Conservation (phyloP, 2,797 vertebrate species). For the Galaxias olidus region DNA sequence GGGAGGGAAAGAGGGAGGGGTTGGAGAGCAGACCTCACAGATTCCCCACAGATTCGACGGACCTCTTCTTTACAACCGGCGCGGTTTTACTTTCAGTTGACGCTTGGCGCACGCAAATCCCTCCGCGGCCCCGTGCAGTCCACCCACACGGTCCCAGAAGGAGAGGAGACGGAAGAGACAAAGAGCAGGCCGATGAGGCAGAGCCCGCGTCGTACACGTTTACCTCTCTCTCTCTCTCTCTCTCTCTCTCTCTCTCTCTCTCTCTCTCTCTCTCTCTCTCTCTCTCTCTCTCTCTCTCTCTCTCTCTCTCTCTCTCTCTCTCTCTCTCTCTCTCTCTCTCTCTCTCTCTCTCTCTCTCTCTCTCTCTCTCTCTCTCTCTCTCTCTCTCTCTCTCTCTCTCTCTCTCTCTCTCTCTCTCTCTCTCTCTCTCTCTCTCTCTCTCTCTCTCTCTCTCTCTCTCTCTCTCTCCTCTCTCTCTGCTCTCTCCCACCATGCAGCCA, state of each 20-base stretch:
- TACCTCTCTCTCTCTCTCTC: neutral
- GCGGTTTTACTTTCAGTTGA: neutral
- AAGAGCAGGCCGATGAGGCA: no score
- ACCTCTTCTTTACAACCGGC: constrained; percentile 17
- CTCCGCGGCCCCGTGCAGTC: neutral
- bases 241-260: neutral
- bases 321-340: neutral
- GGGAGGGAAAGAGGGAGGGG: constrained; percentile 12
- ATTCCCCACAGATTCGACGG: no score
- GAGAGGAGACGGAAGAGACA: no score
- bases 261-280: neutral
- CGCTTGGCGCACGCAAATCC: neutral
- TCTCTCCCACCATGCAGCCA: no score
- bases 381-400: neutral
- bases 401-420: neutral
- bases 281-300: neutral
- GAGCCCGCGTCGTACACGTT: no score
- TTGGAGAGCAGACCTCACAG: constrained; percentile 22
- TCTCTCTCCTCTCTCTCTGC: neutral
- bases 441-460: neutral
- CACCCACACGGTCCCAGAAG: no score
- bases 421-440: neutral
- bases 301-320: neutral
- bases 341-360: neutral
- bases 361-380: neutral